Evolutionary conservation across 2,113 vertebrate species (phyloP).

Genomic region (Excalfactoria chinensis): DNA sequence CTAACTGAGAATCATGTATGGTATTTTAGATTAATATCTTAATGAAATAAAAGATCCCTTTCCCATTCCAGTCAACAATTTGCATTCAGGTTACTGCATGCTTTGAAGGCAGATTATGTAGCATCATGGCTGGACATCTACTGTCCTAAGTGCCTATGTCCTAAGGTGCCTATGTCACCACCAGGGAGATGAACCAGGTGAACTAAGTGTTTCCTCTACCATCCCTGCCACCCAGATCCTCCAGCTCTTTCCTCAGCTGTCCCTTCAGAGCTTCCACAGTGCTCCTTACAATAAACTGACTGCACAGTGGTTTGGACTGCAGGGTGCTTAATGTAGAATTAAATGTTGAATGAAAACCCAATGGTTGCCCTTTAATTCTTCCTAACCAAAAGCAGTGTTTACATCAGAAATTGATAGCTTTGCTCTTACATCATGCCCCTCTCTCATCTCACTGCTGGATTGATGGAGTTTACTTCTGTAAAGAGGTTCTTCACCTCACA

Average conservation of each 20-base stretch:
- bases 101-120: background rate
- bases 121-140: accelerated
- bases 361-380: background rate
- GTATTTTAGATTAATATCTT: background rate
- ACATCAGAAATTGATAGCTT: background rate
- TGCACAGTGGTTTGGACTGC: background rate
- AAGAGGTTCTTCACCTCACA: background rate
- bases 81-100: background rate
- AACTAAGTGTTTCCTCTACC: background rate
- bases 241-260: accelerated
- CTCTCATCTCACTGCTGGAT: background rate
- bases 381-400: background rate
- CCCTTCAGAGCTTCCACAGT: background rate
- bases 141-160: background rate
- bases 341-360: background rate
- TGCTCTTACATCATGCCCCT: background rate
- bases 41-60: accelerated
- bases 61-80: background rate
- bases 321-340: background rate
- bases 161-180: too few species aligned
- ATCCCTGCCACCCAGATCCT: accelerated
- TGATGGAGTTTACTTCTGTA: background rate
- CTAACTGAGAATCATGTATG: background rate
- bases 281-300: background rate
- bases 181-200: background rate